Conservation (phyloP, 2,888 invertebrate species). For the Temnothorax unifasciatus region DNA sequence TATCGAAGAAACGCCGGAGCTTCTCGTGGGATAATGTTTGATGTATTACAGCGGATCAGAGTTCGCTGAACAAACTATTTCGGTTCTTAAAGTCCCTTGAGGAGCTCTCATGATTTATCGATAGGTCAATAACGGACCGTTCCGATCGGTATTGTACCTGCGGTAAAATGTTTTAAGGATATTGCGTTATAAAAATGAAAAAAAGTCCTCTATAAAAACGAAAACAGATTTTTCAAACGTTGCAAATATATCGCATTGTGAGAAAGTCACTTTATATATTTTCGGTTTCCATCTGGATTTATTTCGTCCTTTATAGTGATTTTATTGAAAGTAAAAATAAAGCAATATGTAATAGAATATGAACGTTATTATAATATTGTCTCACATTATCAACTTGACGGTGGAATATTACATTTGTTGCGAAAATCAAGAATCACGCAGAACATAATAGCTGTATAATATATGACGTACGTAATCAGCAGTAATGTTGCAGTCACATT, state of each 20-base stretch:
- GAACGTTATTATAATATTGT: constrained; percentile 44
- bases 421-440: constrained; percentile 22
- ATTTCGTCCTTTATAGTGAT: neutral
- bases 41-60: constrained; percentile 75
- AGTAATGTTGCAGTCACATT: constrained; percentile 50
- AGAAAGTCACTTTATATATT: constrained; percentile 16
- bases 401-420: constrained; percentile 36
- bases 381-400: constrained; percentile 20
- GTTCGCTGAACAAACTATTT: constrained; percentile 71
- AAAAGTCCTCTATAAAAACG: neutral
- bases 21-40: constrained; percentile 70
- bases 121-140: constrained; percentile 52
- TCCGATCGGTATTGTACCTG: constrained; percentile 31
- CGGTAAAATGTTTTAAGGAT: constrained; percentile 31
- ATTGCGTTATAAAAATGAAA: constrained; percentile 54
- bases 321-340: constrained; percentile 29
- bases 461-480: constrained; percentile 54
- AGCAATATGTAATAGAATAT: neutral
- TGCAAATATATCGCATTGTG: neutral
- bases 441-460: constrained; percentile 47
- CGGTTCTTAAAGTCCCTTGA: constrained; percentile 62
- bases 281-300: neutral
- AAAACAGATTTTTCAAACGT: constrained; percentile 16
- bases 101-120: constrained; percentile 64
- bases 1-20: constrained; percentile 54